Base-by-base conservation (phyloP, 2,113 vertebrate species). In the Zapus hudsonius region DNA sequence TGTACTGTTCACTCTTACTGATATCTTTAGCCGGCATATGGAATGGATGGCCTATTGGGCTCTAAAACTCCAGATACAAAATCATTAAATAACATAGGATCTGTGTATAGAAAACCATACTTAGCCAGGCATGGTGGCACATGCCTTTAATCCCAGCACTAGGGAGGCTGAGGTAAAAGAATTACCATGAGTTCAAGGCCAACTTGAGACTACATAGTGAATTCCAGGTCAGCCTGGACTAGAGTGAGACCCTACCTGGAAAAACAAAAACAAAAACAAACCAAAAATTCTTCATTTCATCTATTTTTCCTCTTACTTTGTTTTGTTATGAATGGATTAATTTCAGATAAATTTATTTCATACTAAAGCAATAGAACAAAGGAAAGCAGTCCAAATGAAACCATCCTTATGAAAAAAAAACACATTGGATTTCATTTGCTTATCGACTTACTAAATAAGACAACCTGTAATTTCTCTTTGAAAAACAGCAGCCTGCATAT, bases 271-370 rank as follows among this genome's bases (percentile, higher is more conserved):
- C n/a, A n/a, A n/a, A n/a, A n/a, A 52, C 52, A 40, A 23, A 74
- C 5, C 22, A 42, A 75, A 78, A 55, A 36, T 36, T 79, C 40
- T 52, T 67, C n/a, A 55, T 36, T 93, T 89, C 67, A 86, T 70
- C 42, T 84, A n/a, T 55, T 52, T n/a, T 90, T 85, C 76, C 59
- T 86, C 44, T 59, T 86, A 40, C 76, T 81, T 91, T 88, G 31
- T 72, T 84, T 90, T 87, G 74, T 29, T 92, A 52, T 81, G 19
- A 94, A 94, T 22, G 82, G 64, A 78, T 44, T 87, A 38, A 90
- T 69, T 87, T 78, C 69, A 89, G 55, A 92, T 93, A 81, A 33
- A 38, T 63, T 69, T 83, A 92, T 75, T 89, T 85, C 42, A 64
- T 44, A 79, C 20, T 89, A 88, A 86, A 88, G 64, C 59, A 87